Percentiles rank a stretch among this genome's conserved stretches.
phyloP scores from a whole-genome alignment of 37 sponge, comb jelly and placozoan genomes.

The Chondrilla cf. caribensis region DNA sequence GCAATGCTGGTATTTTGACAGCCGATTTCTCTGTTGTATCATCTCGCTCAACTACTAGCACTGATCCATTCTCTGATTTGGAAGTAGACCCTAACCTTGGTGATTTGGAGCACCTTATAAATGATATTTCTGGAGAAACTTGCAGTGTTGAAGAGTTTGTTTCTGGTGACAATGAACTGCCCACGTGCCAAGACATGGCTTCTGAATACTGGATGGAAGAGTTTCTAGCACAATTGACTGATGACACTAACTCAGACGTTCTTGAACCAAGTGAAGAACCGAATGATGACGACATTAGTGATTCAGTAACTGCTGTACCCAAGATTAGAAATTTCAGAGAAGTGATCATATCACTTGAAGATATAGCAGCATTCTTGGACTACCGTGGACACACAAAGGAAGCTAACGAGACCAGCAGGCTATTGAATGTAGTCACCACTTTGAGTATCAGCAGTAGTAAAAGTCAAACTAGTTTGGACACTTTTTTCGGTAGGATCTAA shows the following conservation, averaged over 20 bases:
- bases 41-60: background rate
- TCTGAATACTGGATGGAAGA: background rate
- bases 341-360: background rate
- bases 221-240: constrained; percentile 12
- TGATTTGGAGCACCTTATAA: background rate
- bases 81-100: background rate
- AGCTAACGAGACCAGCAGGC: constrained; percentile 11
- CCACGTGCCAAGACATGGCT: constrained; percentile 15
- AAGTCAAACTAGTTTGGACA: constrained; percentile 1
- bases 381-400: background rate
- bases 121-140: background rate
- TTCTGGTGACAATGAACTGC: constrained; percentile 18
- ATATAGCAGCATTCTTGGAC: constrained; percentile 18
- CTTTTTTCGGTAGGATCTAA: background rate
- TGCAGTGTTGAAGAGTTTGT: constrained; percentile 8
- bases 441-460: background rate
- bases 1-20: constrained; percentile 29
- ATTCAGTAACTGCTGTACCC: background rate
- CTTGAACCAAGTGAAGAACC: constrained; percentile 1
- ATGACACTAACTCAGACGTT: background rate
- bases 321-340: constrained; percentile 12
- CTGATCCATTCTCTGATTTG: constrained; percentile 34
- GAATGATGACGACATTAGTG: background rate
- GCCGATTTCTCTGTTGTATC: background rate
- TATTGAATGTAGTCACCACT: constrained; percentile 13